Percentiles rank a stretch among this genome's conserved stretches.
Conservation (phyloP, 2,797 vertebrate species). For the Pangasius sanitwongsei region DNA sequence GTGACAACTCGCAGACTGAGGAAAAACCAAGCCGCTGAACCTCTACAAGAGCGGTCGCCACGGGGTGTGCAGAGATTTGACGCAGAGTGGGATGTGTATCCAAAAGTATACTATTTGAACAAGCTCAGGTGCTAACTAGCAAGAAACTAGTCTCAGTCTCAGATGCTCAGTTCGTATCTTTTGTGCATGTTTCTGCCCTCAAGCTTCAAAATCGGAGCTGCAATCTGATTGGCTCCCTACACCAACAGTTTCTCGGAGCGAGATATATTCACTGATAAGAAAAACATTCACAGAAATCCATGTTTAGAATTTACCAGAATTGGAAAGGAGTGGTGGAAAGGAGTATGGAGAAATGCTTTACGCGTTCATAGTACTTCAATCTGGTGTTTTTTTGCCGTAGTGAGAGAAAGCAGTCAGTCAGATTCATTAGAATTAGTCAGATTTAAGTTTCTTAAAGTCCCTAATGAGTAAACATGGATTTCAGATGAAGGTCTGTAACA, state of each 20-base stretch:
- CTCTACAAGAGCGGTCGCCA: not conserved
- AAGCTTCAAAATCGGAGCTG: not conserved
- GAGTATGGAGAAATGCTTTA: too few species aligned
- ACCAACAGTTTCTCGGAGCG: not conserved
- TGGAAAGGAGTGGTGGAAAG: too few species aligned
- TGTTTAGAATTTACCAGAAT: not conserved
- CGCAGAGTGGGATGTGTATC: not conserved
- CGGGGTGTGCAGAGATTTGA: not conserved
- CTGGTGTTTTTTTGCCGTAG: not conserved
- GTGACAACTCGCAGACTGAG: not conserved
- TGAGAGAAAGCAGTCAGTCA: not conserved
- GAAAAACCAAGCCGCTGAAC: too few species aligned
- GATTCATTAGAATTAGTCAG: not conserved
- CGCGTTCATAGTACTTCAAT: not conserved
- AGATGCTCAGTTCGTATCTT: not conserved
- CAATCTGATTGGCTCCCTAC: not conserved
- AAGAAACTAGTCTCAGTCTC: not conserved
- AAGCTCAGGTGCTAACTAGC: not conserved
- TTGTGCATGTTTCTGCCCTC: not conserved
- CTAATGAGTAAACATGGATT: not conserved
- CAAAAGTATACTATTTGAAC: not conserved
- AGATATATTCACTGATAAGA: not conserved
- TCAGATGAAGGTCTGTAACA: too few species aligned
- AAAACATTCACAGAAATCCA: not conserved
- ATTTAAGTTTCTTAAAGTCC: not conserved